Percentiles rank a stretch among this genome's conserved stretches.
phyloP scores from a whole-genome alignment of 2,113 vertebrate genomes.

The Alectura lathami region DNA sequence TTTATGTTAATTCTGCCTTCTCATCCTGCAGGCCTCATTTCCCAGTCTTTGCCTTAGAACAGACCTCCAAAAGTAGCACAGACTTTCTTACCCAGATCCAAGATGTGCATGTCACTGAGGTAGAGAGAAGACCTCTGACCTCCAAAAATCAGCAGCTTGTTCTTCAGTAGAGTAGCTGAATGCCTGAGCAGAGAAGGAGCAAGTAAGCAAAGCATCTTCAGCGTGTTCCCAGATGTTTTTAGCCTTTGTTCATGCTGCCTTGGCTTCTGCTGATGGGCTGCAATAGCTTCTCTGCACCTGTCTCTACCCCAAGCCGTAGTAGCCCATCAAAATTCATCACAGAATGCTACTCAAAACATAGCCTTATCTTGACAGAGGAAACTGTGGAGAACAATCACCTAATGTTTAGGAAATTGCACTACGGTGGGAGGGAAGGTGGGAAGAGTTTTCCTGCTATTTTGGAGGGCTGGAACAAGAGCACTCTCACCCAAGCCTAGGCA shows the following conservation, averaged over 20 bases:
- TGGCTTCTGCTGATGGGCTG: background rate
- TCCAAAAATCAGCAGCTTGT: constrained; percentile 87
- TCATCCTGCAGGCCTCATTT: background rate
- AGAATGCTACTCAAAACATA: background rate
- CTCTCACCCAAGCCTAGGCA: constrained; percentile 86
- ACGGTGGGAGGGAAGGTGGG: background rate
- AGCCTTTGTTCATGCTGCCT: background rate
- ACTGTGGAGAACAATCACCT: background rate
- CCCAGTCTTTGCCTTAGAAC: background rate
- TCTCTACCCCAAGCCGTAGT: background rate
- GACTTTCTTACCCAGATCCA: constrained; percentile 84
- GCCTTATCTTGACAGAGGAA: background rate
- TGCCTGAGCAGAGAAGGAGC: constrained; percentile 64
- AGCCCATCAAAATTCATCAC: background rate
- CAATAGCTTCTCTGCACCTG: background rate
- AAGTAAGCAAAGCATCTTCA: background rate
- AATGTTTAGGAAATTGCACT: background rate
- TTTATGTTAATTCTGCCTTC: background rate
- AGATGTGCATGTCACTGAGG: constrained; percentile 84
- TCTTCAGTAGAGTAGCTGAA: constrained; percentile 82
- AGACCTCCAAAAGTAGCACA: background rate
- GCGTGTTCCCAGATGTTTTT: background rate
- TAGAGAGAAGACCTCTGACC: constrained; percentile 80
- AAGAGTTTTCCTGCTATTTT: background rate
- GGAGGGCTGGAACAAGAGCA: background rate